Base-by-base conservation (phyloP, 2,113 vertebrate genomes). In the Cyphotilapia sp. region DNA sequence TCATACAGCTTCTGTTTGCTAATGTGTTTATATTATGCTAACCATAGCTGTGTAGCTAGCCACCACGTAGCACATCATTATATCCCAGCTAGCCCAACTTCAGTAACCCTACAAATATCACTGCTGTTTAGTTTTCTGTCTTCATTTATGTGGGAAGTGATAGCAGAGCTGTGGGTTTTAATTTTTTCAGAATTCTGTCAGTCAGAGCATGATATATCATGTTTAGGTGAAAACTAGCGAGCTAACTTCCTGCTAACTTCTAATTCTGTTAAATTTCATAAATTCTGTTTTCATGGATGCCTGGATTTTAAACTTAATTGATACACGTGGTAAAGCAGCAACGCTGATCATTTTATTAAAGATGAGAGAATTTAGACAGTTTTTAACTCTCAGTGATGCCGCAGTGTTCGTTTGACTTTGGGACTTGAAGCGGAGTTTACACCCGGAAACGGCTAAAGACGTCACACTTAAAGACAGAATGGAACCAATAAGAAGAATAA, bases 391-490 rank as follows among this genome's bases (percentile, higher is more conserved):
- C 57, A 2, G 57, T 61, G 57, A 6, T 3, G 8, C 57, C 0
- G 2, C 57, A 31, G 57, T 17, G 57, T 10, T 31, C 2, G 1
- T 61, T 31, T 61, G 57, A 61, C 5, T 61, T 61, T 33, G 9
- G 0, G 57, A 61, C 57, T 29, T 19, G 29, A 3, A 61, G 27
- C 2, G 1, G 27, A 31, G 57, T 61, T 10, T 19, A 10, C 0
- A 4, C 3, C 57, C 1, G 2, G 57, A 61, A 33, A 33, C 1
- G 1, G 16, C 16, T 61, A 61, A 61, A 19, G 57, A 19, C 1
- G 29, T 1, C 57, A 59, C 0, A 29, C 24, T 57, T 57, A 57
- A 29, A 61, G 27, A 61, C 57, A 1, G 2, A 0, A 63, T 63
- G 59, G 59, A 63, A 63, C 59, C 31, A n/a, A 59, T 59, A 31